Conservation (phyloP, 2,113 vertebrate genomes). For the Columba livia region DNA sequence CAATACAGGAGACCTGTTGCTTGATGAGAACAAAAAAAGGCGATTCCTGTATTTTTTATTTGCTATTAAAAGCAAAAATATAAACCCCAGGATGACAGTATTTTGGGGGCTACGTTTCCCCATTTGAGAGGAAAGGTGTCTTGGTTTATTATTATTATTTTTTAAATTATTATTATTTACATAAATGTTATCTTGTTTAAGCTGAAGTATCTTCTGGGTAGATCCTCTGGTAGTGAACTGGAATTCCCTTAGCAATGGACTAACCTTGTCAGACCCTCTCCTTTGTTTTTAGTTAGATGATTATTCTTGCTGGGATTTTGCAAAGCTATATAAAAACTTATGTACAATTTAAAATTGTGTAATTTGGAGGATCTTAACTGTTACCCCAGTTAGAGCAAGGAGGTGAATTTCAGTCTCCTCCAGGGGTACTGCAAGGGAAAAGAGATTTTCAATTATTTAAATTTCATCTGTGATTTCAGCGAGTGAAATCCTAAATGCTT, state of each 20-base stretch:
- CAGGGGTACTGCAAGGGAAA: not conserved
- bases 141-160: not conserved
- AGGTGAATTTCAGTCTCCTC: not conserved
- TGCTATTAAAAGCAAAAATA: not conserved
- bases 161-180: not conserved
- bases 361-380: not conserved
- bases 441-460: not conserved
- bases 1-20: not conserved
- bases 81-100: rapidly evolving
- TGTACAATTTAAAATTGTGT: not conserved
- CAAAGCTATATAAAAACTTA: not conserved
- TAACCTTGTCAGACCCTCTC: not conserved
- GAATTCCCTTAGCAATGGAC: not conserved
- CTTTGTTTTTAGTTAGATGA: not conserved
- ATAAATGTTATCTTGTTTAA: not conserved
- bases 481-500: not conserved
- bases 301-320: not conserved
- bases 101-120: not conserved
- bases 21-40: not conserved
- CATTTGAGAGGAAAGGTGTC: not conserved
- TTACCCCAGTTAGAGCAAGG: not conserved
- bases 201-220: not conserved
- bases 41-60: not conserved
- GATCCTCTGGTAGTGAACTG: not conserved
- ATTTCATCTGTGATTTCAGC: not conserved